Percentiles rank a stretch among this genome's conserved stretches.
Evolutionary conservation across 2,797 vertebrate genomes (phyloP).

Genomic region (Carapus acus): DNA sequence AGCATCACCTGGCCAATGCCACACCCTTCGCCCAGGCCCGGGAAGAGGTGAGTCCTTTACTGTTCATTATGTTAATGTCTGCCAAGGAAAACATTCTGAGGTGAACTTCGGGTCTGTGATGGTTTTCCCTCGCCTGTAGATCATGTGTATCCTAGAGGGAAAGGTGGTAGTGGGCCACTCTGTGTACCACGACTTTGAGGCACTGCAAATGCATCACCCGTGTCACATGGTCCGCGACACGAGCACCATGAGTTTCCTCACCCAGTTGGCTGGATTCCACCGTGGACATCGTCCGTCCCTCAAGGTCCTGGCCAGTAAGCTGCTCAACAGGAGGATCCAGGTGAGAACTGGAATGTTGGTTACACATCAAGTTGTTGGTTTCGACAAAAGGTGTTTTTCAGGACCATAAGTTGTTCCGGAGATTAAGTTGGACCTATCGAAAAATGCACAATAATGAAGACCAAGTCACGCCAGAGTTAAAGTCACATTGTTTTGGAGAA

Average conservation of each 20-base stretch:
- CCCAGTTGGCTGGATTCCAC: constrained; percentile 60
- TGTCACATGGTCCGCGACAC: constrained; percentile 83
- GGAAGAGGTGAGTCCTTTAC: constrained; percentile 75
- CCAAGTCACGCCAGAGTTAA: too few species aligned
- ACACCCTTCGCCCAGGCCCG: constrained; percentile 76
- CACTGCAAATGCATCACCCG: constrained; percentile 75
- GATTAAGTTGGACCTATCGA: too few species aligned
- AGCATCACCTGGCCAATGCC: constrained; percentile 75
- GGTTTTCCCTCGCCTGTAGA: constrained; percentile 64
- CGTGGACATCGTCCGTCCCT: constrained; percentile 67
- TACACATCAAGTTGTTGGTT: too few species aligned
- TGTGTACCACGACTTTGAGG: constrained; percentile 84
- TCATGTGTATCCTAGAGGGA: constrained; percentile 79
- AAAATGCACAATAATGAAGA: too few species aligned
- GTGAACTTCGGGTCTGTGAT: too few species aligned
- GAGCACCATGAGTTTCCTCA: constrained; percentile 64
- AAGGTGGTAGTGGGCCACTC: constrained; percentile 91
- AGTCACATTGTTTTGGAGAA: too few species aligned
- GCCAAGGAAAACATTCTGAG: too few species aligned
- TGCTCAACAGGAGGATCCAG: constrained; percentile 87
- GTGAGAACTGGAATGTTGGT: too few species aligned
- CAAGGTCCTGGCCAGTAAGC: constrained; percentile 73
- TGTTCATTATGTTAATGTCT: too few species aligned
- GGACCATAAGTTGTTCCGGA: too few species aligned
- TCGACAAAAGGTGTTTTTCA: too few species aligned